Evolutionary conservation across 1,140 invertebrate species (phyloP).

Genomic region (Whitmania pigra): DNA sequence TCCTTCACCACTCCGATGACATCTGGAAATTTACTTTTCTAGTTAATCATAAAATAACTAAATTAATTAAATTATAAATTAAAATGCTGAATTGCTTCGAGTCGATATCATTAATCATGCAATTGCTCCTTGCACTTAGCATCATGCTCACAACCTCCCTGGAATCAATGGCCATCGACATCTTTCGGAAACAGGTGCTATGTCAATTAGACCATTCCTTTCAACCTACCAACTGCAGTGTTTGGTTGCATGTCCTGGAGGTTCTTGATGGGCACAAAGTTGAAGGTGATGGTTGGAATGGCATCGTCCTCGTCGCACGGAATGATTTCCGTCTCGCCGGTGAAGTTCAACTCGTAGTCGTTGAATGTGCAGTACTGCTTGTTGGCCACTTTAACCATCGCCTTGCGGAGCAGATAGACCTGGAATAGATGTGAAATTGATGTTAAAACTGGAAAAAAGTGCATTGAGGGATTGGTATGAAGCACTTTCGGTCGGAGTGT

Average conservation of each 20-base stretch:
- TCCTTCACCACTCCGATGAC: slow-evolving; percentile 65
- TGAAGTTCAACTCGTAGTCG: slow-evolving; percentile 89
- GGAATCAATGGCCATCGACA: too few relatives aligned
- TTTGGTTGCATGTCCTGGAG: slow-evolving; percentile 57
- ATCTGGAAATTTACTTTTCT: slow-evolving; percentile 44
- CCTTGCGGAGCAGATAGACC: slow-evolving; percentile 75
- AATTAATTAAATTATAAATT: not conserved
- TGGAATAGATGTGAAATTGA: slow-evolving; percentile 33
- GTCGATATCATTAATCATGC: too few relatives aligned
- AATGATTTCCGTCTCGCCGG: slow-evolving; percentile 56
- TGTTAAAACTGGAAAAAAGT: not conserved
- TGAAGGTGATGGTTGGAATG: slow-evolving; percentile 67
- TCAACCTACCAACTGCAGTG: slow-evolving; percentile 54
- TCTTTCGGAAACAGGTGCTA: not conserved
- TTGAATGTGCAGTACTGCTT: slow-evolving; percentile 70
- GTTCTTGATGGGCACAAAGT: slow-evolving; percentile 66
- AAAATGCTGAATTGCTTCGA: too few relatives aligned
- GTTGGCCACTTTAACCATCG: slow-evolving; percentile 73
- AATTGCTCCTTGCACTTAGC: too few relatives aligned
- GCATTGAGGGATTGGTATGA: too few relatives aligned
- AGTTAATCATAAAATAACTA: slow-evolving; percentile 33
- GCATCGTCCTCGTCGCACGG: slow-evolving; percentile 48
- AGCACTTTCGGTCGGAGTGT: too few relatives aligned
- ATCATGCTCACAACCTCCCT: too few relatives aligned
- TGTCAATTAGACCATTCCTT: not conserved